Base-by-base conservation (phyloP, 2,888 invertebrate genomes). In the Catonia carolina region DNA sequence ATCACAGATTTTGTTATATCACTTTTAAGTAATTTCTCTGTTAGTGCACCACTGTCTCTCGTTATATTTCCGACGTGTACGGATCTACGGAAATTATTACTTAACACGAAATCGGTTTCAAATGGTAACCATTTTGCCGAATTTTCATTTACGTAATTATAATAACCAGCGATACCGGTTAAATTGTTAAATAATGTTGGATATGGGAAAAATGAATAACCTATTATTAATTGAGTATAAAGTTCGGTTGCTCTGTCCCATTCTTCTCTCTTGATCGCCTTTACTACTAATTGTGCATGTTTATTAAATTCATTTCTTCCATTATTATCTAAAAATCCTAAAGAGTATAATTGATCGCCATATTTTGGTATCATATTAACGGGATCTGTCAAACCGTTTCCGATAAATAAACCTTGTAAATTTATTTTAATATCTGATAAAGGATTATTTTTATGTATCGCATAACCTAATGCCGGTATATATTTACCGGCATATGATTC, bases 1-100 rank as follows among this genome's bases (percentile, higher is more conserved):
- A 88, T 86, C 6, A 90, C 83, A 0, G 86, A 85, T 67, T 89
- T 81, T 85, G 92, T 86, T 0, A 91, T 77, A 71, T 95, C 94
- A 36, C 76, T 73, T 62, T 80, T 78, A 17, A 95, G 72, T 70
- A 84, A 78, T 8, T 76, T 66, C 68, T 89, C 88, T 0, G 93
- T 93, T 12, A 60, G 22, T 45, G 39, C 35, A 31, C 58, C 59
- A 5, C 39, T 55, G 17, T 48, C 41, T 37, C 36, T 59, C 1
- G 27, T 31, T 2, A 48, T 35, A 8, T 37, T 27, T 2, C 65
- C 64, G 1, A 65, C 65, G 48, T 66, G 66, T 7, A 66, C 41
- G n/a, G 54, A 53, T 49, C 49, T 58, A 41, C 61, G 53, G 12
- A 61, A 52, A 2, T 47, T 41, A 2, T 27, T 42, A 33, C 53